Evolutionary conservation across 2,797 vertebrate species (phyloP), one percentile per base, ranked within the genome.

Genomic region (Molossus molossus): DNA sequence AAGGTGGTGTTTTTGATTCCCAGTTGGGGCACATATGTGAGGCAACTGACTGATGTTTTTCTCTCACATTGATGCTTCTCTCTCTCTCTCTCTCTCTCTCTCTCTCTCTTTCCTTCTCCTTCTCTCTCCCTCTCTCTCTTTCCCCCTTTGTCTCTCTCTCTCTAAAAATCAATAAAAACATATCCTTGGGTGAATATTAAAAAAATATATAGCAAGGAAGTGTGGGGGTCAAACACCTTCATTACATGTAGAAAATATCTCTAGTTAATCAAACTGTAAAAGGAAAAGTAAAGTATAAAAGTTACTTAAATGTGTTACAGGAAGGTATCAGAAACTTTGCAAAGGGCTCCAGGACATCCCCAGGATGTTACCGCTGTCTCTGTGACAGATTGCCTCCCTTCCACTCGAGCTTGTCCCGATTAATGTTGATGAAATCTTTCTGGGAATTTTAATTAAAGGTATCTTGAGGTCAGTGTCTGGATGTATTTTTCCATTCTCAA

Each of bases 381-480:
- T 70, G 0, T 57, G 62, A 94, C 4, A 70, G 40, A 94, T 48
- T 79, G 17, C 9, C 5, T 77, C 23, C 48, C 55, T 91, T 84
- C 57, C 27, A 48, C 29, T 64, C 87, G 62, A 75, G 57, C 50
- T 64, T 92, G 86, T 20, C 21, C 1, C 13, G 69, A 62, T 57
- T 91, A 95, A 88, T 92, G 95, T 83, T 95, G 79, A 92, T 90
- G 17, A 87, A 88, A 70, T 60, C 50, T 87, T 93, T 90, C 87
- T 96, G 83, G 70, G 93, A 91, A 90, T 93, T 95, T 96, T 93
- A 94, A 87, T 96, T 86, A 84, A 60, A 93, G 45, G 11, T 80
- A 87, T 88, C 57, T 93, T 90, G 60, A 95, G 40, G 57, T 87
- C 88, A 94, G 50, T 65, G 10, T 20, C 55, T 77, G 64, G 60